Evolutionary conservation across 2,888 invertebrate species (phyloP), one percentile per base, ranked within the genome.

Genomic region (Altica lythri): DNA sequence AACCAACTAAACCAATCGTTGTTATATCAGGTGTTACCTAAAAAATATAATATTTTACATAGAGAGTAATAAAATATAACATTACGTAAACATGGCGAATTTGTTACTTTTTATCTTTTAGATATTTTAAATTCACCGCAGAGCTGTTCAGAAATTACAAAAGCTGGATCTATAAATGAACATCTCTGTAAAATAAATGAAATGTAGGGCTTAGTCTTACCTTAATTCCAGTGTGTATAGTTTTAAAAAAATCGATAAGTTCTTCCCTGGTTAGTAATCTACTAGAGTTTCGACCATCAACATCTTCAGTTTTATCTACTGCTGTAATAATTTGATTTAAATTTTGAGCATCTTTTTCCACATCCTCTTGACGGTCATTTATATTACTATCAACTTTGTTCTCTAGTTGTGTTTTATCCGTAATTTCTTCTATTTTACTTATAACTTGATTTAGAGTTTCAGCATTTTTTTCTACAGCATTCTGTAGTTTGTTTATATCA

Each of bases 1-100:
- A 99, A 1, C 99, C 99, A 53, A 99, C 96, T 75, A 96, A 82
- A 4, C 96, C 95, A 53, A 95, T 85, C n/a, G 92, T 92, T 4
- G 88, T 82, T 19, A 87, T 72, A n/a, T 79, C 76, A 19, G 76
- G 67, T 14, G 78, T 76, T 3, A 68, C 63, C 60, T 60, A 14
- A 47, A 50, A 8, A 38, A 44, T 42, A 14, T 19, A 13, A 38
- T 10, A 32, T 44, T 14, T 47, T 17, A 42, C 3, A 32, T n/a
- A n/a, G n/a, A n/a, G n/a, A n/a, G n/a, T n/a, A n/a, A n/a, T n/a
- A n/a, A n/a, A n/a, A n/a, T n/a, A n/a, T n/a, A n/a, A n/a, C n/a
- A n/a, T n/a, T n/a, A n/a, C n/a, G n/a, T n/a, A n/a, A n/a, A n/a
- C n/a, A n/a, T n/a, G n/a, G n/a, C n/a, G n/a, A n/a, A n/a, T n/a